These are phyloP conservation scores for Pemphigus obesinymphae DNA, from an alignment of 1,140 invertebrate genomes.

Conservation along the genomic window DNA sequence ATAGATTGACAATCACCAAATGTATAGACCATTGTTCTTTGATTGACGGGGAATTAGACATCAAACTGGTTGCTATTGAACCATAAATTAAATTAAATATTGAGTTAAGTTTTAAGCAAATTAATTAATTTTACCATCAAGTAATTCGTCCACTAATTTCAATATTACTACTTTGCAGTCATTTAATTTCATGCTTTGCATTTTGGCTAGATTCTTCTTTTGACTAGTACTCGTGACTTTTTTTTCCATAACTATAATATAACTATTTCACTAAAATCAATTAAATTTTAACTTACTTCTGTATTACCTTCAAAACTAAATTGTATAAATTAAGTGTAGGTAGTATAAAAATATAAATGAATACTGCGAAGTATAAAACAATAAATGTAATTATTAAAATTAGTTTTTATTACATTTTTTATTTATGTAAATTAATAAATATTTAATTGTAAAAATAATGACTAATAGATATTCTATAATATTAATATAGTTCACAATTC, in stretches of 20 bases:
- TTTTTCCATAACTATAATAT: neutral
- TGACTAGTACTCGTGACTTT: neutral
- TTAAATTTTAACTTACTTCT: neutral
- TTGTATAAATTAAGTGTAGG: neutral
- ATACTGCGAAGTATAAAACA: neutral
- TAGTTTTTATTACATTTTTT: neutral
- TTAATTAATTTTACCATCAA: neutral
- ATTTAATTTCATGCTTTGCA: conserved; percentile 9
- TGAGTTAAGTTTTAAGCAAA: neutral
- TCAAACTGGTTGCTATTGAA: conserved; percentile 21
- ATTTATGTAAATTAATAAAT: neutral
- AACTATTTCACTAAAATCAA: neutral
- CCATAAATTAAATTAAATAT: neutral
- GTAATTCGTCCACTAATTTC: conserved; percentile 17
- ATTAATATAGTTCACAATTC: too few species aligned
- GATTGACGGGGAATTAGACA: conserved; percentile 26
- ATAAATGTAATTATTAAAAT: neutral
- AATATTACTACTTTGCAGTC: neutral
- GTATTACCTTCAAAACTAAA: neutral
- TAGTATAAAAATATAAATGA: neutral
- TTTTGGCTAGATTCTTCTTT: neutral
- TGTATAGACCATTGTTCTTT: conserved; percentile 35
- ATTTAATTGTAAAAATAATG: neutral
- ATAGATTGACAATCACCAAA: conserved; percentile 14
- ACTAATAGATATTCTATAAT: neutral